phyloP scores from a whole-genome alignment of 2,113 vertebrate species.

The Etheostoma cragini region DNA sequence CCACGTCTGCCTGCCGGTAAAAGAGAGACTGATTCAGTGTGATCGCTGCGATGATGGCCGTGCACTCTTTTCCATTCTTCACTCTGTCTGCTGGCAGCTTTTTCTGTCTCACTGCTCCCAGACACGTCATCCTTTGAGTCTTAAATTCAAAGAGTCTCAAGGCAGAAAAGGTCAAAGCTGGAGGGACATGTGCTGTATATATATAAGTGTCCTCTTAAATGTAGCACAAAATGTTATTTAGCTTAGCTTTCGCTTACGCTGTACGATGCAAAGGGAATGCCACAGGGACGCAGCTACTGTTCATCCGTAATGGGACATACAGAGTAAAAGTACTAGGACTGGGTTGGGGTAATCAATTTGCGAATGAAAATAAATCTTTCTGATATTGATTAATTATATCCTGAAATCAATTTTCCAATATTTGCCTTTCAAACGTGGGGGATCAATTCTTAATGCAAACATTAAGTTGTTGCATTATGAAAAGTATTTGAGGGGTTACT shows the following conservation, averaged over 20 bases:
- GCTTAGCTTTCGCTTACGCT: slow-evolving; percentile 30
- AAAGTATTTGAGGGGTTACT: no score
- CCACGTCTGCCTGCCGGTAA: slow-evolving; percentile 11
- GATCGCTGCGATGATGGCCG: slow-evolving; percentile 4
- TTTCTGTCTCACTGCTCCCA: slow-evolving; percentile 32
- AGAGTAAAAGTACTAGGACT: not conserved
- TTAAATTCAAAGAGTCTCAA: slow-evolving; percentile 50
- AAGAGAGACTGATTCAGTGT: slow-evolving; percentile 47
- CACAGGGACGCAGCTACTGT: not conserved
- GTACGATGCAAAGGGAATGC: not conserved
- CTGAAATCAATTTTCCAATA: no score
- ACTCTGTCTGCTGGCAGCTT: slow-evolving; percentile 25
- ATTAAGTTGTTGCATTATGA: no score
- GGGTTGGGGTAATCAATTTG: no score
- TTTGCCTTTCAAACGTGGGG: no score
- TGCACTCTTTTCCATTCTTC: slow-evolving; percentile 43
- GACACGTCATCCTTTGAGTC: slow-evolving; percentile 37
- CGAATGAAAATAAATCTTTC: no score
- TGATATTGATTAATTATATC: no score
- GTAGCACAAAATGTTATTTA: slow-evolving; percentile 52
- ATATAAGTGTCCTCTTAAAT: slow-evolving; percentile 51
- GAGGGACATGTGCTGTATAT: slow-evolving; percentile 2
- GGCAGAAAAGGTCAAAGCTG: slow-evolving; percentile 53
- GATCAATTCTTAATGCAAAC: no score
- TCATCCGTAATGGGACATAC: not conserved